phyloP scores from a whole-genome alignment of 2,113 vertebrate species.

The Dromiciops gliroides region DNA sequence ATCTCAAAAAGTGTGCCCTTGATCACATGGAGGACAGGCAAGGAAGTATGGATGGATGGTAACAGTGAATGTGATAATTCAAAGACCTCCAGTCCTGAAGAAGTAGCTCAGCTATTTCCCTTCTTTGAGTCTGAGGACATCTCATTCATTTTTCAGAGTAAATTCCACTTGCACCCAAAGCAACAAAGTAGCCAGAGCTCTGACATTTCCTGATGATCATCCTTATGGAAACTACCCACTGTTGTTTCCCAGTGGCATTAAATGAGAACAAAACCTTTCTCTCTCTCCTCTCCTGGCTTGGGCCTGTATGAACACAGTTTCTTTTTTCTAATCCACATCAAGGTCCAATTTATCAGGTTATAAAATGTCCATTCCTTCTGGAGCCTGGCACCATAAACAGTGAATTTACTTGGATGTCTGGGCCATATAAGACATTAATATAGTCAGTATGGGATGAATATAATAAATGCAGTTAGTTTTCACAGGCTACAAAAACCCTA shows the following conservation, averaged over 20 bases:
- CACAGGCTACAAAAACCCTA: slow-evolving; percentile 89
- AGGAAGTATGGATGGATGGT: not conserved
- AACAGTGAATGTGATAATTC: not conserved
- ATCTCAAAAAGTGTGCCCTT: not conserved
- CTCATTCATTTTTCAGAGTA: not conserved
- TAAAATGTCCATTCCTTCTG: slow-evolving; percentile 91
- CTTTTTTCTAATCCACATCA: slow-evolving; percentile 91
- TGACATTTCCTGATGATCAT: not conserved
- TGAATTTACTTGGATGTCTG: slow-evolving; percentile 94
- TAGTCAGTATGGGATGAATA: slow-evolving; percentile 88
- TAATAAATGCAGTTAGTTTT: slow-evolving; percentile 92
- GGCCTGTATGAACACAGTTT: slow-evolving; percentile 80
- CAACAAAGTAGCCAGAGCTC: not conserved
- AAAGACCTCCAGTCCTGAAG: not conserved
- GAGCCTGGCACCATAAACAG: slow-evolving; percentile 95
- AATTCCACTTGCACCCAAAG: not conserved
- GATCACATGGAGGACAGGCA: not conserved
- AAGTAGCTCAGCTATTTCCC: not conserved
- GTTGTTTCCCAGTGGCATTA: not conserved
- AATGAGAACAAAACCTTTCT: not conserved
- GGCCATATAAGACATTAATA: slow-evolving; percentile 91
- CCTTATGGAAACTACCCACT: not conserved
- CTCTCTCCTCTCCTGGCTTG: not conserved
- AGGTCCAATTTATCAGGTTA: slow-evolving; percentile 90
- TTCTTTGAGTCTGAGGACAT: not conserved